phyloP scores from a whole-genome alignment of 2,888 invertebrate genomes.

The Pogonocherus hispidulus region DNA sequence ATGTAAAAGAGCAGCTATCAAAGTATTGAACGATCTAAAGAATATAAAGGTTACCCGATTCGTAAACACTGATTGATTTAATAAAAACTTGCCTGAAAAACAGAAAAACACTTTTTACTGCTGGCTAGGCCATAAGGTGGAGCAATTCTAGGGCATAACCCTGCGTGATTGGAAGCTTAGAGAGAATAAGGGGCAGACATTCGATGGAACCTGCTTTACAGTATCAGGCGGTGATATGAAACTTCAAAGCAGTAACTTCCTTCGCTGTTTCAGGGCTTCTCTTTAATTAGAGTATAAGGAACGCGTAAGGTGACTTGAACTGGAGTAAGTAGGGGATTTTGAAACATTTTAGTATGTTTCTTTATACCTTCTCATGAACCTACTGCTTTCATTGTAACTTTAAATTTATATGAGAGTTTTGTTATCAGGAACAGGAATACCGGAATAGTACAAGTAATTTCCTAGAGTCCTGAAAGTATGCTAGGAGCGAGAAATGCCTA shows the following conservation, averaged over 20 bases:
- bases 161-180: constrained; percentile 12
- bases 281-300: neutral
- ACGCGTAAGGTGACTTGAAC: no score
- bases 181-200: neutral
- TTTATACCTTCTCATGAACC: no score
- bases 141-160: neutral
- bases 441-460: no score
- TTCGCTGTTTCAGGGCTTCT: neutral
- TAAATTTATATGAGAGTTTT: no score
- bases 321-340: no score
- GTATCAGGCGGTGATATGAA: constrained; percentile 8
- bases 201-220: neutral
- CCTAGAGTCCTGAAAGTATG: no score
- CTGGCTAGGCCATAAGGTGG: neutral
- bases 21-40: no score
- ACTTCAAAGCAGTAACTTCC: neutral
- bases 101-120: constrained; percentile 4
- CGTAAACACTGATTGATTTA: neutral
- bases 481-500: no score
- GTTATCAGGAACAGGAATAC: no score
- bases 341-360: no score
- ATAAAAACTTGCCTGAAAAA: constrained; percentile 1
- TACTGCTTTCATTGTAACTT: no score
- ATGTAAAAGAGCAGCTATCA: no score
- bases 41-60: neutral